Evolutionary conservation across 2,797 vertebrate genomes (phyloP), one percentile per base, ranked within the genome.

Genomic region (Scyliorhinus canicula): DNA sequence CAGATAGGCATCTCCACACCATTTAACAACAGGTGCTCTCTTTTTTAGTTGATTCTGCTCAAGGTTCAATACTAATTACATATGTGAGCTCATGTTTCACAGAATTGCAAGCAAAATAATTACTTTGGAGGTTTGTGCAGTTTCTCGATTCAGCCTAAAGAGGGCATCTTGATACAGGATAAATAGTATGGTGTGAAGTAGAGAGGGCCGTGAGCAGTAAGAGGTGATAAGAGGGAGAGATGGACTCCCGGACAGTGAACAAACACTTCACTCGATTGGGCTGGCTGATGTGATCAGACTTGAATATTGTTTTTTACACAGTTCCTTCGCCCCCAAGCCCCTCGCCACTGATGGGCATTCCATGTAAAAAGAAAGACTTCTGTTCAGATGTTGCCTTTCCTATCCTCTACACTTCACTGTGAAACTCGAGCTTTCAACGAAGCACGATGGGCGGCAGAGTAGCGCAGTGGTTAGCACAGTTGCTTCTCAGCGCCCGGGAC

Each of bases 81-180:
- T 65, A 26, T 44, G 60, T n/a, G n/a, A 65, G 57, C 35, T 91
- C n/a, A 63, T 91, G 65, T 91, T 91, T 91, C 88, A 65, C 40
- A 91, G 88, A 44, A 91, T 88, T 91, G 44, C 88, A 44, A 63
- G n/a, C 88, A 60, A 90, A 60, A 8, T 60, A 90, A 63, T 71
- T 69, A 93, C 93, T 71, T n/a, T 19, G 19, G 67, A 52, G 47
- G 12, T 55, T 35, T 69, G 28, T 52, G 67, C 47, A 94, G 67
- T 94, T 47, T 71, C 31, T 6, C n/a, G 74, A 26, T 35, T 47
- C 31, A 31, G 16, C 93, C 93, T 94, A 55, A 74, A 94, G 93
- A 94, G 93, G 93, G 93, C 93, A 55, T 74, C 69, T 94, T 94
- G 93, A 94, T 67, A 69, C 93, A 74, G 93, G 28, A 52, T 69